Evolutionary conservation across 2,113 vertebrate genomes (phyloP).

Genomic region (Strix aluco): DNA sequence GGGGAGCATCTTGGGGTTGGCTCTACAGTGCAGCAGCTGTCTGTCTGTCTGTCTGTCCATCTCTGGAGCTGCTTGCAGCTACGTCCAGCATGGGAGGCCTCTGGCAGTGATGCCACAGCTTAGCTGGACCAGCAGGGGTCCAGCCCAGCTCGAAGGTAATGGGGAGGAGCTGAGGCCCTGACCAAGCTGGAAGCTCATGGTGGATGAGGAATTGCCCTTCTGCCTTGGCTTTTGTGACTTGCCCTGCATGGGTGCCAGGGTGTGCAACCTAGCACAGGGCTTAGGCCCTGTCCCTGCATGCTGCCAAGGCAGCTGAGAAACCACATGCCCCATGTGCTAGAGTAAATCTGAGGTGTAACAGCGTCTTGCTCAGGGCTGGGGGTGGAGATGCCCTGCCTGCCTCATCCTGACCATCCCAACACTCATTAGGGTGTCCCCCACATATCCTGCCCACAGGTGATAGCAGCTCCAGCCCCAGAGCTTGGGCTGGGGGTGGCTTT

Average conservation of each 20-base stretch:
- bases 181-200: not conserved
- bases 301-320: not conserved
- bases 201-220: not conserved
- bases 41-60: accelerated
- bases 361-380: not conserved
- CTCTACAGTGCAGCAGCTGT: accelerated
- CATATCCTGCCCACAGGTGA: accelerated
- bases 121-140: accelerated
- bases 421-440: accelerated
- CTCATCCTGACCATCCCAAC: not conserved
- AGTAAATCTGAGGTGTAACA: not conserved
- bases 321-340: accelerated
- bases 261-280: not conserved
- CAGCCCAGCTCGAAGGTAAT: not conserved
- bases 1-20: not conserved
- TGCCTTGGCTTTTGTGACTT: not conserved
- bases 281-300: not conserved
- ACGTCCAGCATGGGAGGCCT: not conserved
- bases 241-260: not conserved
- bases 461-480: not conserved
- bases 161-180: not conserved
- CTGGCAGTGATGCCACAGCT: not conserved
- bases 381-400: not conserved
- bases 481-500: not conserved
- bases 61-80: not conserved